Conservation (phyloP, 2,888 invertebrate species). For the Vandiemenella viatica region DNA sequence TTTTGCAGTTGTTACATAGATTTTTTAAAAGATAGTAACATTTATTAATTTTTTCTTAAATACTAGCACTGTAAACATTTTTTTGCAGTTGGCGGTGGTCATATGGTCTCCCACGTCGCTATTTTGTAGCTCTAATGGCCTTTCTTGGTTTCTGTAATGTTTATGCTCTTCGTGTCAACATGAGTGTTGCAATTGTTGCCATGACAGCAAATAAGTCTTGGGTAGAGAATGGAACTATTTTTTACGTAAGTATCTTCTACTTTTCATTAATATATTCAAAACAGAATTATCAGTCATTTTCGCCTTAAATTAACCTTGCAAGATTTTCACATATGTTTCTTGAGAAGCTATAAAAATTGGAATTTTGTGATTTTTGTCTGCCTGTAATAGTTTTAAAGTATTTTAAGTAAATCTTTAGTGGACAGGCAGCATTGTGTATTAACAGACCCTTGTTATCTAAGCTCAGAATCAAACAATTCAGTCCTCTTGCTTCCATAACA, state of each 20-base stretch:
- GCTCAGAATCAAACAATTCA: too few relatives aligned
- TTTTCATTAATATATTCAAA: constrained; percentile 1
- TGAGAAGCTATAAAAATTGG: background rate
- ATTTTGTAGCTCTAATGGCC: constrained; percentile 25
- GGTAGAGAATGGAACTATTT: constrained; percentile 17
- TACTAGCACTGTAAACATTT: too few relatives aligned
- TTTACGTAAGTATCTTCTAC: constrained; percentile 4
- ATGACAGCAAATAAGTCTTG: constrained; percentile 29
- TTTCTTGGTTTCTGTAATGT: constrained; percentile 28
- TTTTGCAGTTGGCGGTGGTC: background rate
- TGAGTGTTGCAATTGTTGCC: constrained; percentile 39
- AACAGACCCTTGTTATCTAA: too few relatives aligned
- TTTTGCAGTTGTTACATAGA: too few relatives aligned
- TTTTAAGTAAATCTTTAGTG: background rate
- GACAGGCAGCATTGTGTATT: too few relatives aligned
- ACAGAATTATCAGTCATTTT: too few relatives aligned
- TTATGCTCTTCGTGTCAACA: constrained; percentile 30
- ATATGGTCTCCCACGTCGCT: constrained; percentile 18
- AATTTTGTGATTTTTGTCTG: background rate
- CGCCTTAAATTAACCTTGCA: too few relatives aligned
- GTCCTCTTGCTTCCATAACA: too few relatives aligned
- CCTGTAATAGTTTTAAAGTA: background rate
- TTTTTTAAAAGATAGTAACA: too few relatives aligned
- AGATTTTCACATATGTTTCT: too few relatives aligned
- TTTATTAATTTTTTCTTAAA: too few relatives aligned